Percentiles rank a stretch among this genome's conserved stretches.
Evolutionary conservation across 1,140 invertebrate genomes (phyloP).

Genomic region (Megathymus violae): DNA sequence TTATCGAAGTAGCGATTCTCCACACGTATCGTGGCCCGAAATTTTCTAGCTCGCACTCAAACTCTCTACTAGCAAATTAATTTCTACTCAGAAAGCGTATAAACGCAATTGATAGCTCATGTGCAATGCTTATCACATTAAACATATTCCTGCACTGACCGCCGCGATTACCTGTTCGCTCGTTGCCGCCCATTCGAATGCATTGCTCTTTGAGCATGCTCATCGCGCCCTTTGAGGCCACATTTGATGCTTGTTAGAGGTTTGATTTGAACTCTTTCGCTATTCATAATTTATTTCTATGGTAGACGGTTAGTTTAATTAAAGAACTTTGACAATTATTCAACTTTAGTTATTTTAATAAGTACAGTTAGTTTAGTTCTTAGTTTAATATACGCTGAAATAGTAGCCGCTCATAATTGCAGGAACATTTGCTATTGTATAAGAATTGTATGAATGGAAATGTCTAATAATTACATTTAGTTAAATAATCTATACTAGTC

Average conservation of each 20-base stretch:
- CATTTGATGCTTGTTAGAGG: conserved; percentile 56
- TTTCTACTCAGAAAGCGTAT: background rate
- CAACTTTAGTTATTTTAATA: too few species aligned
- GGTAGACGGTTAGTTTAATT: too few species aligned
- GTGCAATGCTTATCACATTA: conserved; percentile 49
- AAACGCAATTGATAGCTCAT: background rate
- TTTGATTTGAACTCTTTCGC: conserved; percentile 58
- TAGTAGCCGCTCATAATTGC: too few species aligned
- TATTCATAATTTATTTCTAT: conserved; percentile 33
- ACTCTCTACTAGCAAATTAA: background rate
- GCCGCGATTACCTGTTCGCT: conserved; percentile 51
- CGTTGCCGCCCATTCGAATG: conserved; percentile 51
- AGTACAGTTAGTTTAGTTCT: too few species aligned
- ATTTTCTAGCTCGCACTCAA: background rate
- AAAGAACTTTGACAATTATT: too few species aligned
- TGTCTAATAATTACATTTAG: background rate
- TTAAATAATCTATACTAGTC: too few species aligned
- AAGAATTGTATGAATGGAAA: too few species aligned
- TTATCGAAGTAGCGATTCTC: too few species aligned
- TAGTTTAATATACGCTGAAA: too few species aligned
- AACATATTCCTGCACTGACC: conserved; percentile 55
- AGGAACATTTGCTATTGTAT: too few species aligned
- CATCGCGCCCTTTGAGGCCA: conserved; percentile 61
- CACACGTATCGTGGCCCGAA: too few species aligned
- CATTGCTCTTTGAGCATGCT: conserved; percentile 58